Conservation (phyloP, 2,113 vertebrate species). For the Clarias batrachus region DNA sequence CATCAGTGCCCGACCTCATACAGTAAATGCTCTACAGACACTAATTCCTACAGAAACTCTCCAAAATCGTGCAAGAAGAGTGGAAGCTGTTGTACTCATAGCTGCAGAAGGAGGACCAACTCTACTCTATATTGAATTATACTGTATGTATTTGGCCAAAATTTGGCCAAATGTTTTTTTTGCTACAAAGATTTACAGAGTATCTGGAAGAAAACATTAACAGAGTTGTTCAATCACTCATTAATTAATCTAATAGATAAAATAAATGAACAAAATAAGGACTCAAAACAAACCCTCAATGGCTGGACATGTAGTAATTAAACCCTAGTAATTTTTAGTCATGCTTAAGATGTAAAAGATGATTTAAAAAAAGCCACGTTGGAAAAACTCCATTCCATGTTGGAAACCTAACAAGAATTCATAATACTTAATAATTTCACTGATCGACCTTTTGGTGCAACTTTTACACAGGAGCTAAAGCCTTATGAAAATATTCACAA, state of each 20-base stretch:
- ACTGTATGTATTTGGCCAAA: too few relatives aligned
- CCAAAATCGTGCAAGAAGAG: too few relatives aligned
- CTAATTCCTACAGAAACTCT: too few relatives aligned
- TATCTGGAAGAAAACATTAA: background rate
- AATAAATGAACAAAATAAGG: background rate
- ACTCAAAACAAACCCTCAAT: background rate
- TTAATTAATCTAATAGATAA: background rate
- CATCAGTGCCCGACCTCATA: too few relatives aligned
- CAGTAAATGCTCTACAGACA: too few relatives aligned
- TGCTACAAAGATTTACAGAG: background rate
- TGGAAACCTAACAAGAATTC: background rate
- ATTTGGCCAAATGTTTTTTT: background rate
- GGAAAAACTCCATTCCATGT: background rate
- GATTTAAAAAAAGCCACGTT: background rate
- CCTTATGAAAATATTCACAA: background rate
- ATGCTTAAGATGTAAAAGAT: background rate
- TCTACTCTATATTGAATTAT: too few relatives aligned
- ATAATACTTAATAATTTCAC: background rate
- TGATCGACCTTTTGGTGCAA: background rate
- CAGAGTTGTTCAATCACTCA: background rate
- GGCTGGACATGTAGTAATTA: background rate
- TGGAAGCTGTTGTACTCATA: too few relatives aligned
- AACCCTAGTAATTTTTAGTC: background rate
- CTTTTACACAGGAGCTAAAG: background rate
- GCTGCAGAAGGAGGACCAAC: too few relatives aligned